phyloP scores from a whole-genome alignment of 2,113 vertebrate genomes.

The Eptesicus fuscus region DNA sequence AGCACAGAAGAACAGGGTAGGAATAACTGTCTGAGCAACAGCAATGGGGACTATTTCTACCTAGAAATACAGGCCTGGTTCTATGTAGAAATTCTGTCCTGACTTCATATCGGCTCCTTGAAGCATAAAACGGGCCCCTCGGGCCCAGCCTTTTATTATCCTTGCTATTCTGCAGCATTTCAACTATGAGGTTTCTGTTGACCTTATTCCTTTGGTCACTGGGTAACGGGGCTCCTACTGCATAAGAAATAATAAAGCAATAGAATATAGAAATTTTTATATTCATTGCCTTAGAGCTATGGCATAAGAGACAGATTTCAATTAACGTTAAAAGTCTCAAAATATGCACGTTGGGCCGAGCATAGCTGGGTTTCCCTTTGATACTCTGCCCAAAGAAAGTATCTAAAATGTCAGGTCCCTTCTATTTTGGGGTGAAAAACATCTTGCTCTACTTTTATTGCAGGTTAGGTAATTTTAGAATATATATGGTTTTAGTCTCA shows the following conservation, averaged over 20 bases:
- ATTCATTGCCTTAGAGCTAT: neutral
- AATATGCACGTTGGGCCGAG: neutral
- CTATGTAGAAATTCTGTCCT: neutral
- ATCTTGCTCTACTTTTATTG: conserved; percentile 57
- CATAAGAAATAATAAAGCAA: conserved; percentile 24
- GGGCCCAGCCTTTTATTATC: neutral
- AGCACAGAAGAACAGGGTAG: neutral
- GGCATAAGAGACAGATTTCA: neutral
- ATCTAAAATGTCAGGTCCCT: conserved; percentile 42
- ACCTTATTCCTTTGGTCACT: conserved; percentile 31
- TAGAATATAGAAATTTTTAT: neutral
- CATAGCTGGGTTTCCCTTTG: conserved; percentile 16
- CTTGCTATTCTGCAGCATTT: neutral
- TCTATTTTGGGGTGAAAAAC: conserved; percentile 52
- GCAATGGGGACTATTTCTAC: neutral
- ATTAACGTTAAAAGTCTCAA: conserved; percentile 56
- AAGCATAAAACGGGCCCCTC: neutral
- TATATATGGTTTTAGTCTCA: conserved; percentile 31
- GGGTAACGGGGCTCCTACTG: conserved; percentile 7
- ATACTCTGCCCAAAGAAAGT: neutral
- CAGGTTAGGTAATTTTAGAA: conserved; percentile 55
- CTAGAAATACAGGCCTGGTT: neutral
- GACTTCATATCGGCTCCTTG: neutral
- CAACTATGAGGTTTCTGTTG: neutral
- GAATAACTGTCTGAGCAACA: neutral